Percentiles rank a stretch among this genome's conserved stretches.
Conservation (phyloP, 2,797 vertebrate species). For the Emydoidea blandingii region DNA sequence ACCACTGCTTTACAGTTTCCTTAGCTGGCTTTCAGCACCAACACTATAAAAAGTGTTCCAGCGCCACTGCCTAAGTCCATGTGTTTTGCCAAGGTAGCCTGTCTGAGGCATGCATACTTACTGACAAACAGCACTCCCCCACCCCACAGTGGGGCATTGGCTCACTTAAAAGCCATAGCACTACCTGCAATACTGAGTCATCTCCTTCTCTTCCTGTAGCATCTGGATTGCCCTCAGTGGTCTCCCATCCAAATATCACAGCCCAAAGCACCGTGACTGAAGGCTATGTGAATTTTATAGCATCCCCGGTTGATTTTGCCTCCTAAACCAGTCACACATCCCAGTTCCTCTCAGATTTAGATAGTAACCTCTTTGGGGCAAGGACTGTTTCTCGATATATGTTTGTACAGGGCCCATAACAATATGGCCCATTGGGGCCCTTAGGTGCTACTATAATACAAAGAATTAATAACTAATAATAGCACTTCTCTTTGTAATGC, state of each 20-base stretch:
- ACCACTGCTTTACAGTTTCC: no score
- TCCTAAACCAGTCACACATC: background rate
- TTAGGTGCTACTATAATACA: background rate
- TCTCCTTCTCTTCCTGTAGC: background rate
- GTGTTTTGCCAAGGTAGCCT: background rate
- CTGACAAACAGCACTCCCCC: background rate
- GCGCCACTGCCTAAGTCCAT: background rate
- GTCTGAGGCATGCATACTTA: background rate
- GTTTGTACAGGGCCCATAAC: background rate
- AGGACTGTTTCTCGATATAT: background rate
- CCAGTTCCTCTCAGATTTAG: background rate
- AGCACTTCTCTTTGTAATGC: background rate
- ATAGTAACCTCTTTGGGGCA: fast-evolving
- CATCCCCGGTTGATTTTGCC: background rate
- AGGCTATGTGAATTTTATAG: background rate
- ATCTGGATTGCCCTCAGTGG: background rate
- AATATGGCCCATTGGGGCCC: background rate
- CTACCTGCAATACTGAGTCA: background rate
- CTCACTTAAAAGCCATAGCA: background rate
- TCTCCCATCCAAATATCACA: background rate
- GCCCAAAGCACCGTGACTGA: background rate
- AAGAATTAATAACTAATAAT: background rate
- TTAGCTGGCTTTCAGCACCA: no score
- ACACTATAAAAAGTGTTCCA: no score
- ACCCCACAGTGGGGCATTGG: background rate